phyloP scores from a whole-genome alignment of 2,888 invertebrate genomes.

The Griposia aprilina region DNA sequence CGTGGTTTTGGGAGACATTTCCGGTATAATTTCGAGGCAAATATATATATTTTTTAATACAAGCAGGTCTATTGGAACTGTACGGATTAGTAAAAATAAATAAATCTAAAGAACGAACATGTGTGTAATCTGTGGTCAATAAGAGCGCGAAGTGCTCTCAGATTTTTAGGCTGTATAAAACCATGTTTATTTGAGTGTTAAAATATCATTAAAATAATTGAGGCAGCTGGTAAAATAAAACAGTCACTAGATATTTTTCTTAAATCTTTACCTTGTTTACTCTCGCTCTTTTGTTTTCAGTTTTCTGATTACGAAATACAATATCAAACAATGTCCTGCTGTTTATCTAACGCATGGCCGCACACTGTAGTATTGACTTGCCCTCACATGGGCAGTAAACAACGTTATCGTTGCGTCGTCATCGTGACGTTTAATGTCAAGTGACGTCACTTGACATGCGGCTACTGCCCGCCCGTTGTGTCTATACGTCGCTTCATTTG shows the following conservation, averaged over 20 bases:
- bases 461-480: slow-evolving; percentile 37
- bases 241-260: neutral
- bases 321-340: slow-evolving; percentile 11
- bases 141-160: neutral
- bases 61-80: neutral
- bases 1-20: slow-evolving; percentile 18
- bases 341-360: slow-evolving; percentile 23
- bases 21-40: neutral
- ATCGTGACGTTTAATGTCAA: slow-evolving; percentile 70
- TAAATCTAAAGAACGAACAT: neutral
- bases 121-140: neutral
- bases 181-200: neutral
- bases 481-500: slow-evolving; percentile 22
- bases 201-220: neutral
- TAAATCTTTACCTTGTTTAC: neutral
- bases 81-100: neutral
- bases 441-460: slow-evolving; percentile 70
- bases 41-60: neutral
- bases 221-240: too few species aligned
- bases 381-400: slow-evolving; percentile 71
- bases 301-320: neutral
- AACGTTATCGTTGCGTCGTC: slow-evolving; percentile 73
- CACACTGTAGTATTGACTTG: slow-evolving; percentile 54
- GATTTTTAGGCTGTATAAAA: neutral
- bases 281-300: neutral